Evolutionary conservation across 2,888 invertebrate genomes (phyloP), one percentile per base, ranked within the genome.

Genomic region (Gibbula magus): DNA sequence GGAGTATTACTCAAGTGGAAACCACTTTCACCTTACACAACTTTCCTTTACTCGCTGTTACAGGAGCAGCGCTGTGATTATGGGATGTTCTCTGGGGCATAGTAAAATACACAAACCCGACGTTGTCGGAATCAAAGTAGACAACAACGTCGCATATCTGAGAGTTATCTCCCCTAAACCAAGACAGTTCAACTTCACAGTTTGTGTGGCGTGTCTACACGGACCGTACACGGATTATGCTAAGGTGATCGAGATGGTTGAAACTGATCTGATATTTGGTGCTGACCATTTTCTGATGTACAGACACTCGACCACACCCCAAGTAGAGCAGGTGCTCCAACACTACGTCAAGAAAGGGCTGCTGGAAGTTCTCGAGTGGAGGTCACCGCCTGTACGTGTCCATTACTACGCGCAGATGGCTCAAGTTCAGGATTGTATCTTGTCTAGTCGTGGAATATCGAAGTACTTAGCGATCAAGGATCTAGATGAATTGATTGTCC

Each of bases 351-450:
- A 20, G n/a, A 32, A 75, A 1, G 74, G 74, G 25, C 8, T 35
- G 20, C 18, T 29, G 8, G 51, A 75, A 0, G 52, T 75, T 10
- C 18, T 52, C 3, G 13, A 25, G n/a, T 75, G 74, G 74, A 20
- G 51, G n/a, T 25, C 51, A 51, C 74, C 74, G 5, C 51, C 13
- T 22, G 22, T 16, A 7, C 16, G 20, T 13, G 29, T 75, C n/a
- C 74, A 75, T 10, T 52, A 75, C 29, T 29, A 75, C 51, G 74
- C 25, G 8, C 74, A 75, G 52, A 51, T 75, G 51, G 74, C 52
- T 5, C 29, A 20, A 22, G 16, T 75, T 7, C 74, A 75, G 18
- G 74, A 75, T 29, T 75, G 74, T 25, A 20, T 51, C 13, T 13
- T 22, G 4, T 22, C 52, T 2, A 75, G 25, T 75, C 22, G 22